Evolutionary conservation across 2,888 invertebrate species (phyloP).

Genomic region (Leptopterna dolabrata): DNA sequence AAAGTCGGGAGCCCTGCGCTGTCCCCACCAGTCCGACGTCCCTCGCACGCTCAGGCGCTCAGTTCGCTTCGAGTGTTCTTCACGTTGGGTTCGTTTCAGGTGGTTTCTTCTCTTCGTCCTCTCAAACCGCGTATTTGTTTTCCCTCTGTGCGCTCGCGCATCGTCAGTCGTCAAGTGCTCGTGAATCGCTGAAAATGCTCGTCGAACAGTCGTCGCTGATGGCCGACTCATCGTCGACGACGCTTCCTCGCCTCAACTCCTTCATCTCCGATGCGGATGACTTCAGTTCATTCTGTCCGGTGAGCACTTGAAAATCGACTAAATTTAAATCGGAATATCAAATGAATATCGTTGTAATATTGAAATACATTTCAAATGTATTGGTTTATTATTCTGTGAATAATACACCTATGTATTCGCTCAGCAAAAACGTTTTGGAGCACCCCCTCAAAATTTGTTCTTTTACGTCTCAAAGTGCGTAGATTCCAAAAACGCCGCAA

Average conservation of each 20-base stretch:
- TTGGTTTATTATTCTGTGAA: no score
- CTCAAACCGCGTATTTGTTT: neutral
- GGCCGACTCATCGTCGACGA: conserved; percentile 34
- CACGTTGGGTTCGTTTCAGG: neutral
- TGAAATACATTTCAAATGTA: no score
- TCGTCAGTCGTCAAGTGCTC: neutral
- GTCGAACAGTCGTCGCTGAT: conserved; percentile 36
- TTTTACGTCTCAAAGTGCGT: no score
- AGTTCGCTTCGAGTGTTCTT: neutral
- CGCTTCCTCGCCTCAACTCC: conserved; percentile 32
- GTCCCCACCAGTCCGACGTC: no score
- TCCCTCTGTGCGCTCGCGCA: neutral
- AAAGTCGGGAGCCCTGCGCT: no score
- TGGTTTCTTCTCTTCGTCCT: neutral
- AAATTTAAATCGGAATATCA: no score
- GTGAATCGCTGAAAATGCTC: conserved; percentile 4
- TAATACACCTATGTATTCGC: no score
- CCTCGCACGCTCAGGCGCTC: neutral
- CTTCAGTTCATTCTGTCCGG: conserved; percentile 33
- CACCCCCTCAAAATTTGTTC: no score
- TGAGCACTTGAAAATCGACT: no score
- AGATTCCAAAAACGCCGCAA: no score
- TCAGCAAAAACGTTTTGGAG: no score
- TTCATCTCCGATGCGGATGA: conserved; percentile 39
- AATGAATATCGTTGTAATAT: no score